These are phyloP conservation scores for Drosophila rubida DNA, from an alignment of 2,888 invertebrate species.

Conservation along the genomic window DNA sequence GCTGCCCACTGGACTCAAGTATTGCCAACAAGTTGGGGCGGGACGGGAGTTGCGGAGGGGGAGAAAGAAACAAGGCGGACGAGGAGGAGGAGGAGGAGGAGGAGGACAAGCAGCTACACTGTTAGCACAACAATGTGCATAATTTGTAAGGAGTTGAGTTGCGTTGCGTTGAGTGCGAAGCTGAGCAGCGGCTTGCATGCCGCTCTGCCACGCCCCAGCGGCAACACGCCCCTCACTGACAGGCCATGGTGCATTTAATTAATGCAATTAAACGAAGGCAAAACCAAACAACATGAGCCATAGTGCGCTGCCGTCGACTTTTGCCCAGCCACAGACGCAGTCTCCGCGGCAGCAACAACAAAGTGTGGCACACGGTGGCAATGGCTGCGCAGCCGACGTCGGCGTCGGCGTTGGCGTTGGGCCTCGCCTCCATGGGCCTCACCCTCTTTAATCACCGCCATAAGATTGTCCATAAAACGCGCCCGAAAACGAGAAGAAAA, in stretches of 20 bases:
- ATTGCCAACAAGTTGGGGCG: too few species aligned
- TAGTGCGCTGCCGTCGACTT: conserved; percentile 40
- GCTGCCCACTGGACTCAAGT: background rate
- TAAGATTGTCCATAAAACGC: conserved; percentile 77
- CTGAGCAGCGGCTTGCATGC: background rate
- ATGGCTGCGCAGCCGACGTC: conserved; percentile 62
- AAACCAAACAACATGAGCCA: conserved; percentile 57
- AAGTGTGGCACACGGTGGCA: conserved; percentile 60
- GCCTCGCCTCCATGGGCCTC: conserved; percentile 57
- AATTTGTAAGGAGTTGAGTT: conserved; percentile 36
- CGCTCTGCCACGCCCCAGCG: conserved; percentile 25
- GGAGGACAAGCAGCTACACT: background rate
- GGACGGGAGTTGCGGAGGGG: too few species aligned
- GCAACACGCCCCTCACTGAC: conserved; percentile 27
- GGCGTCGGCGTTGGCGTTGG: conserved; percentile 42
- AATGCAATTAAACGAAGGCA: conserved; percentile 72
- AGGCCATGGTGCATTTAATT: conserved; percentile 61
- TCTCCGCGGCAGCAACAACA: conserved; percentile 44
- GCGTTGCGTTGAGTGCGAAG: too few species aligned
- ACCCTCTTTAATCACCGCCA: conserved; percentile 78
- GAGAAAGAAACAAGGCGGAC: background rate
- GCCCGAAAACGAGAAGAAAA: conserved; percentile 46
- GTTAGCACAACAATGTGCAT: conserved; percentile 35
- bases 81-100: background rate
- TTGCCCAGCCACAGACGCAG: conserved; percentile 18